Base-by-base conservation (phyloP, 2,888 invertebrate species). In the Nemurella pictetii region DNA sequence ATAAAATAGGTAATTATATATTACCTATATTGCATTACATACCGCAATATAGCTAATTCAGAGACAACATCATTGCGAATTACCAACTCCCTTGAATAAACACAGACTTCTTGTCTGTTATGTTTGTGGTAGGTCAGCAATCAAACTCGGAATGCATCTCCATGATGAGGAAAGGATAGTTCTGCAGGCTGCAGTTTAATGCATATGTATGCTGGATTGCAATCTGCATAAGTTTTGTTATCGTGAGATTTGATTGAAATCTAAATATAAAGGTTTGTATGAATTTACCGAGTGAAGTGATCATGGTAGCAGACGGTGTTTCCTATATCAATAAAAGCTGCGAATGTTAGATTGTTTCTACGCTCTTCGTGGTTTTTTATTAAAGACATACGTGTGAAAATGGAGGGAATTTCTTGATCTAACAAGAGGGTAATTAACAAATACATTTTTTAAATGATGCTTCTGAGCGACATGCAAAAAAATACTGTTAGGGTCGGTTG, bases 91-190 rank as follows among this genome's bases (percentile, higher is more conserved):
- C 30, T 27, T 78, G 78, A 78, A 78, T 78, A 78, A 30, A 78
- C n/a, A 30, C 30, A 30, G 75, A 75, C 26, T 25, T 77, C 30
- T 78, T 28, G n/a, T 29, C 28, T 30, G 28, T 28, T 78, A n/a
- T n/a, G 29, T 27, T 78, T 78, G 78, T 3, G 78, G 30, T 78
- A 78, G 78, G 78, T 78, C 78, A 78, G 78, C 28, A 75, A 75
- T 75, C 75, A 26, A 27, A 75, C n/a, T 9, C 9, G 20, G 55
- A 55, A 55, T 55, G 75, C 28, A n/a, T 28, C 75, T 28, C 75
- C 25, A 75, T 26, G 25, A 75, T 1, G 28, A 25, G 27, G 75
- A 26, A 75, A 75, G 12, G 55, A 20, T 7, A 2, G 55, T 12
- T 15, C 12, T 7, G 2, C 9, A 20, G 55, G 4, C 3, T 32